Base-by-base conservation (phyloP, 2,888 invertebrate genomes). In the Eupithecia vulgata region DNA sequence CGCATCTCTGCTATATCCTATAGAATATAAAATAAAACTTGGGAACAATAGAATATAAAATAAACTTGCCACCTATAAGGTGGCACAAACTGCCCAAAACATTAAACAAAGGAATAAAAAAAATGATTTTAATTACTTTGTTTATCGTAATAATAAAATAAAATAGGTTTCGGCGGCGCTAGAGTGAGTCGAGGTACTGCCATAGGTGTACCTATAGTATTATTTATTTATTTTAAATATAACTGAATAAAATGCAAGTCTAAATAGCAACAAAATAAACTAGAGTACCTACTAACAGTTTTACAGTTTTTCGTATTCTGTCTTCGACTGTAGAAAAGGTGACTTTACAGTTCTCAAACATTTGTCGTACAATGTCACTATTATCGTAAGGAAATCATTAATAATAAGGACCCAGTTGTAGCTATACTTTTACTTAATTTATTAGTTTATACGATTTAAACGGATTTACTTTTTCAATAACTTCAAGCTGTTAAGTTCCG, bases 341-440 rank as follows among this genome's bases (percentile, higher is more conserved):
- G 15, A 61, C 34, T 17, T 61, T 34, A 61, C 30, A 57, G 25
- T 57, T 12, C 25, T 57, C 57, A 25, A 57, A 57, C 52, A 57
- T 13, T 57, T 57, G 57, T 25, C n/a, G 25, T 57, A 61, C 61
- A 61, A 34, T 13, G 64, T n/a, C 40, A 66, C 25, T 66, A 30
- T 66, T 42, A 66, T 42, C 45, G 40, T 42, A 64, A 64, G 64
- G 61, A 61, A 61, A 65, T 40, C 64, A 65, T 65, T 65, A 40
- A 35, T 21, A 21, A 17, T 61, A 61, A 34, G 30, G 13, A 34
- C 61, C 48, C 25, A 21, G 57, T 21, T 25, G 57, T 57, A 57
- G 25, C 21, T 25, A 57, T 25, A 57, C 57, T 21, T 57, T 57
- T 57, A 57, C 25, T 25, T 5, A 12, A 12, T 57, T 52, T 52